These are phyloP conservation scores for Frankliniella fusca DNA, from an alignment of 2,888 invertebrate species.

Conservation along the genomic window DNA sequence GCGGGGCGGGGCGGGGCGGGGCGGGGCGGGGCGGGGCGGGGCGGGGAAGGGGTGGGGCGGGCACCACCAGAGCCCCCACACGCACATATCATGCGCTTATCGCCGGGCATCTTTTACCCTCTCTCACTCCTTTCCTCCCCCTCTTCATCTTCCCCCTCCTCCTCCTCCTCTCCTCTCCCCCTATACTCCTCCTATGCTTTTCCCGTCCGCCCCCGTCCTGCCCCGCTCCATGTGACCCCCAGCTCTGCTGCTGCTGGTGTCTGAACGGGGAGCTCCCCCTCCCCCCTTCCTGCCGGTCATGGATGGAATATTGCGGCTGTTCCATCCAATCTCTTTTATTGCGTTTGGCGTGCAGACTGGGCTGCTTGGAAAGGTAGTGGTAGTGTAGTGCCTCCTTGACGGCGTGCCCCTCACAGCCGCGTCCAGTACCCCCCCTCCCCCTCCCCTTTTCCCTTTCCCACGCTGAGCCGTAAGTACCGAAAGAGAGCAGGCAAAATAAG, in stretches of 20 bases:
- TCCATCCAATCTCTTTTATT: conserved; percentile 26
- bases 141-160: background rate
- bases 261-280: background rate
- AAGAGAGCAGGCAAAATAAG: too few relatives aligned
- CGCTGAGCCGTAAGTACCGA: background rate
- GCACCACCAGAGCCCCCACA: background rate
- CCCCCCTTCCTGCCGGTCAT: background rate
- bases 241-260: background rate
- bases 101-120: background rate
- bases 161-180: background rate
- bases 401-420: background rate
- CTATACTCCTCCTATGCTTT: background rate
- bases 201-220: background rate
- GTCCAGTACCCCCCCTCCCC: background rate
- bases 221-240: background rate
- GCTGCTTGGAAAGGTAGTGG: background rate
- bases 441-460: background rate
- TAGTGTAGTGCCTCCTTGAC: background rate
- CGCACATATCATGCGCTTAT: conserved; percentile 14
- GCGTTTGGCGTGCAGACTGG: background rate
- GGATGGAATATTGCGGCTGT: conserved; percentile 26
- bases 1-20: too few relatives aligned
- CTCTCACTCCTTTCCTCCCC: background rate
- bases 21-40: too few relatives aligned
- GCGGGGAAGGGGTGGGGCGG: too few relatives aligned